phyloP scores from a whole-genome alignment of 2,888 invertebrate genomes.

The Amphipyra berbera region DNA sequence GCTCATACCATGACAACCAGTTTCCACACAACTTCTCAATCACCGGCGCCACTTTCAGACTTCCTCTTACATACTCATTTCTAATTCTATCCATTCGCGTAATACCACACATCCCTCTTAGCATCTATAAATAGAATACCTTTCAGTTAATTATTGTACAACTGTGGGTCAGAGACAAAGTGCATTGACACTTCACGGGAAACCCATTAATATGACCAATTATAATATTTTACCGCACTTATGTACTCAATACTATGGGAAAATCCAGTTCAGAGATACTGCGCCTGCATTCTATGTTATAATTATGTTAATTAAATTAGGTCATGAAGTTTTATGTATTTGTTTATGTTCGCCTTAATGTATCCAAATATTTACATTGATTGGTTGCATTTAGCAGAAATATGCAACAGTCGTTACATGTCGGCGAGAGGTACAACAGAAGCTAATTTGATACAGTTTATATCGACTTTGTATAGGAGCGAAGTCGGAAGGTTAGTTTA shows the following conservation, averaged over 20 bases:
- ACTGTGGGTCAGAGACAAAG: slow-evolving; percentile 5
- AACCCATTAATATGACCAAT: slow-evolving; percentile 24
- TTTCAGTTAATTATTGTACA: slow-evolving; percentile 14
- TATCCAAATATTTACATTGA: slow-evolving; percentile 23
- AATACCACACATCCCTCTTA: too few species aligned
- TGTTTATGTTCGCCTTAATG: slow-evolving; percentile 16
- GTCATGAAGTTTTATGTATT: slow-evolving; percentile 37
- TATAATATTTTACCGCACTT: slow-evolving; percentile 33
- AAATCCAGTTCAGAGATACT: slow-evolving; percentile 34
- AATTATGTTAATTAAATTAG: slow-evolving; percentile 51
- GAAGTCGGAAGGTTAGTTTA: slow-evolving; percentile 30
- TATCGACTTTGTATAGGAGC: slow-evolving; percentile 16
- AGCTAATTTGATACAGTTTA: slow-evolving; percentile 21
- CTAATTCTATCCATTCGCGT: too few species aligned
- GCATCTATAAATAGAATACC: too few species aligned
- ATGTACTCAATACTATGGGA: slow-evolving; percentile 27
- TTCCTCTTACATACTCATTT: too few species aligned
- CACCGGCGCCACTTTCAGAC: too few species aligned
- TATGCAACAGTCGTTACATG: slow-evolving; percentile 22
- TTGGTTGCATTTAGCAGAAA: slow-evolving; percentile 25
- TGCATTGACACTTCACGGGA: slow-evolving; percentile 30
- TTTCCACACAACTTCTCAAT: too few species aligned
- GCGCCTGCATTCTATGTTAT: slow-evolving; percentile 23
- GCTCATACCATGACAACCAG: too few species aligned
- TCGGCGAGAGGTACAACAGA: slow-evolving; percentile 30